Conservation (phyloP, 2,888 invertebrate species). For the Hypomecis atomaria region DNA sequence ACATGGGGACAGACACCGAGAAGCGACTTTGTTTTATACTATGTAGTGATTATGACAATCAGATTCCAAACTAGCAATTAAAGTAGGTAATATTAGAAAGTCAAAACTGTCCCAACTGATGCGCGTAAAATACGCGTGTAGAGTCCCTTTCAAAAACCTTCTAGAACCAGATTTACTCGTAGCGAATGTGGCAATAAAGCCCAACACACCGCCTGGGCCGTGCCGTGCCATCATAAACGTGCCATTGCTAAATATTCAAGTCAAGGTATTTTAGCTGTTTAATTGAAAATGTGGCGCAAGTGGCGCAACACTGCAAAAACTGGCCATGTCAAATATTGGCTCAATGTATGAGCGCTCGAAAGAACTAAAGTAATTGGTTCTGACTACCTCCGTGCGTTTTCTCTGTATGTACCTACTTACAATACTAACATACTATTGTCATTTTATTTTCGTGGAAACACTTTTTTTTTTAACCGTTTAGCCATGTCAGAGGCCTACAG, state of each 20-base stretch:
- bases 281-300: slow-evolving; percentile 28
- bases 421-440: not conserved
- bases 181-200: slow-evolving; percentile 30
- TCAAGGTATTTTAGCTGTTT: slow-evolving; percentile 36
- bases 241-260: slow-evolving; percentile 35
- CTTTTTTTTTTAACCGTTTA: too few relatives aligned
- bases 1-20: too few relatives aligned
- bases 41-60: too few relatives aligned
- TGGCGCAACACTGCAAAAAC: slow-evolving; percentile 29
- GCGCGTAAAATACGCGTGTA: slow-evolving; percentile 5
- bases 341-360: slow-evolving; percentile 1
- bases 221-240: slow-evolving; percentile 25
- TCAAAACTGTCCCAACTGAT: not conserved
- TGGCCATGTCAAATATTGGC: slow-evolving; percentile 28
- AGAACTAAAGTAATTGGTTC: slow-evolving; percentile 18
- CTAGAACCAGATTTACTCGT: slow-evolving; percentile 35
- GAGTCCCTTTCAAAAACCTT: slow-evolving; percentile 34
- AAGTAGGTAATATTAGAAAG: not conserved
- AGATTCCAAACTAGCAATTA: too few relatives aligned
- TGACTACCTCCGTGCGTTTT: not conserved
- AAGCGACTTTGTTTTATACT: too few relatives aligned
- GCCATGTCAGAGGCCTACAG: too few relatives aligned
- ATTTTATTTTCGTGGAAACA: not conserved
- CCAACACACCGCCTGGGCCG: slow-evolving; percentile 14
- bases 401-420: slow-evolving; percentile 27